Percentiles rank a stretch among this genome's conserved stretches.
Evolutionary conservation across 1,140 invertebrate species (phyloP).

Genomic region (Aricia agestis): DNA sequence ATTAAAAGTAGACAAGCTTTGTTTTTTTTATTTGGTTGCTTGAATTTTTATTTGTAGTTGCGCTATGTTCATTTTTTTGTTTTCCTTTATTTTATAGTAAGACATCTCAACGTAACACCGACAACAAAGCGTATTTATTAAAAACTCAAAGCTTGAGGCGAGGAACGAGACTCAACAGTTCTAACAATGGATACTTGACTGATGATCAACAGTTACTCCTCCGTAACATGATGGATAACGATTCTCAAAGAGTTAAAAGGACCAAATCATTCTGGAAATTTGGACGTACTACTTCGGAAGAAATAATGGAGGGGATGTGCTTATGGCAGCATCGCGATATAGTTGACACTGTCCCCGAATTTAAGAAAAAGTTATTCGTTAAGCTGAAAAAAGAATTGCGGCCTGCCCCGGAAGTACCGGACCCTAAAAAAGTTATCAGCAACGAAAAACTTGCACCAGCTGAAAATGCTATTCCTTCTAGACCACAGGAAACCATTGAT

Average conservation of each 20-base stretch:
- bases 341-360: constrained; percentile 80
- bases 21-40: constrained; percentile 26
- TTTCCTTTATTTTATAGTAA: constrained; percentile 69
- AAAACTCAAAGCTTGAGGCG: constrained; percentile 69
- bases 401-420: constrained; percentile 58
- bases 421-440: constrained; percentile 56
- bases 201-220: constrained; percentile 75
- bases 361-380: constrained; percentile 72
- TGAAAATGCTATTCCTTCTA: constrained; percentile 47
- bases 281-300: constrained; percentile 81
- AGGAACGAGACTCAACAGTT: constrained; percentile 64
- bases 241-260: constrained; percentile 81
- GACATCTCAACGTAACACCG: constrained; percentile 71
- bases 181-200: constrained; percentile 75
- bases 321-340: constrained; percentile 90
- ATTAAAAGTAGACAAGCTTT: constrained; percentile 21
- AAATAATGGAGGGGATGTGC: constrained; percentile 89
- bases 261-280: constrained; percentile 92
- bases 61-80: constrained; percentile 47
- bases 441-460: constrained; percentile 50
- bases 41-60: constrained; percentile 23
- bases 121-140: constrained; percentile 78
- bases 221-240: constrained; percentile 71
- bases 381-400: constrained; percentile 66
- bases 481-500: constrained; percentile 73